Conservation (phyloP, 2,888 invertebrate species). For the Dendrolimus pini region DNA sequence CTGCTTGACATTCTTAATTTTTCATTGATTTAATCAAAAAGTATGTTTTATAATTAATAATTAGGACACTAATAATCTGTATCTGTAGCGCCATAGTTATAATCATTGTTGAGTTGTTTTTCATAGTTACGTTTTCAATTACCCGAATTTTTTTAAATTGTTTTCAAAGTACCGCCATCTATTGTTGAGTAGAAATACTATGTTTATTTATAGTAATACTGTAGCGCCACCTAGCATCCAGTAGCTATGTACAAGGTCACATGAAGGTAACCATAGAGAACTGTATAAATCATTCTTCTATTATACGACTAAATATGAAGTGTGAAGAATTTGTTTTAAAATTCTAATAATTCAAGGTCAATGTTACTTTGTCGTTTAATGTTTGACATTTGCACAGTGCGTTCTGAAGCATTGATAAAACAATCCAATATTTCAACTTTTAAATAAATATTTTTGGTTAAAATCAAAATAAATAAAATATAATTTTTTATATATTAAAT, state of each 20-base stretch:
- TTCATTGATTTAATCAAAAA: too few relatives aligned
- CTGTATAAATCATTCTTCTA: constrained; percentile 20
- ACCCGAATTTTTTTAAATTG: too few relatives aligned
- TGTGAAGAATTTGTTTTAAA: constrained; percentile 1
- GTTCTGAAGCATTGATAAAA: constrained; percentile 11
- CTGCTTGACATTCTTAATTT: too few relatives aligned
- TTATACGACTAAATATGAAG: constrained; percentile 10
- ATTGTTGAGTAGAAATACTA: constrained; percentile 21
- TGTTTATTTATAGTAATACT: neutral
- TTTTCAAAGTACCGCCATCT: constrained; percentile 23
- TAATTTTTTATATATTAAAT: too few relatives aligned
- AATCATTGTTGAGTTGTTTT: too few relatives aligned
- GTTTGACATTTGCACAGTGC: constrained; percentile 4
- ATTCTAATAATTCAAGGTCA: neutral
- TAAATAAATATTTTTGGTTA: too few relatives aligned
- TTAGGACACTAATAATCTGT: too few relatives aligned
- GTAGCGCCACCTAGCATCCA: constrained; percentile 19
- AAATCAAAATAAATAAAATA: too few relatives aligned
- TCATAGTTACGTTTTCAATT: too few relatives aligned
- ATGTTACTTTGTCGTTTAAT: constrained; percentile 5
- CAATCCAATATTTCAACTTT: too few relatives aligned
- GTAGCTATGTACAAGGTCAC: constrained; percentile 37
- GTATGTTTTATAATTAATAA: too few relatives aligned
- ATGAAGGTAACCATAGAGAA: constrained; percentile 43
- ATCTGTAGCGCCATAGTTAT: too few relatives aligned